phyloP scores from a whole-genome alignment of 2,113 vertebrate species.

The Chitala chitala region DNA sequence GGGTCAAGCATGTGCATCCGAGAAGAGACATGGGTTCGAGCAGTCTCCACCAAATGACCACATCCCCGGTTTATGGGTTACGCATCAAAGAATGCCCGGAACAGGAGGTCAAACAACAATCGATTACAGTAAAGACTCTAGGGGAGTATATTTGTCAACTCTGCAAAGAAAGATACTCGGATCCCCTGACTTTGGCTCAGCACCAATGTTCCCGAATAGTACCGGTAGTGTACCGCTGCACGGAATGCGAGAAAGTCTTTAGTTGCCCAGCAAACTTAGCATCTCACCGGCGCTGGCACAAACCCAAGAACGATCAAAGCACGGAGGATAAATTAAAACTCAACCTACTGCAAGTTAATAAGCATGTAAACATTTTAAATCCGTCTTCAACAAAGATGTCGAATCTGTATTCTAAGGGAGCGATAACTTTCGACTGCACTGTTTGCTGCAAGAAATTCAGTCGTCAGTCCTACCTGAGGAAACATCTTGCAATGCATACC shows the following conservation, averaged over 20 bases:
- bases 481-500: constrained; percentile 46
- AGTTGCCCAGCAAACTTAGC: constrained; percentile 53
- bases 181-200: constrained; percentile 45
- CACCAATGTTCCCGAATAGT: constrained; percentile 51
- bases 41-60: constrained; percentile 30
- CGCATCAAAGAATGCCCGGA: constrained; percentile 34
- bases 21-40: constrained; percentile 31
- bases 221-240: constrained; percentile 47
- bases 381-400: constrained; percentile 3
- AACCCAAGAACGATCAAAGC: constrained; percentile 29
- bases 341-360: not conserved
- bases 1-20: not conserved
- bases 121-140: constrained; percentile 4
- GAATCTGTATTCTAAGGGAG: constrained; percentile 24
- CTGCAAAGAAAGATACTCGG: constrained; percentile 45
- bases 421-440: constrained; percentile 32
- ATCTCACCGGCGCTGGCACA: constrained; percentile 55
- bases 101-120: constrained; percentile 15
- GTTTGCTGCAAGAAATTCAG: constrained; percentile 46
- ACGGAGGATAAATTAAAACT: not conserved
- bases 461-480: constrained; percentile 43
- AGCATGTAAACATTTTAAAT: not conserved
- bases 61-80: constrained; percentile 38
- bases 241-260: constrained; percentile 50
- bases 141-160: constrained; percentile 51